Conservation (phyloP, 2,888 invertebrate species). For the Lasioglossum zephyrum region DNA sequence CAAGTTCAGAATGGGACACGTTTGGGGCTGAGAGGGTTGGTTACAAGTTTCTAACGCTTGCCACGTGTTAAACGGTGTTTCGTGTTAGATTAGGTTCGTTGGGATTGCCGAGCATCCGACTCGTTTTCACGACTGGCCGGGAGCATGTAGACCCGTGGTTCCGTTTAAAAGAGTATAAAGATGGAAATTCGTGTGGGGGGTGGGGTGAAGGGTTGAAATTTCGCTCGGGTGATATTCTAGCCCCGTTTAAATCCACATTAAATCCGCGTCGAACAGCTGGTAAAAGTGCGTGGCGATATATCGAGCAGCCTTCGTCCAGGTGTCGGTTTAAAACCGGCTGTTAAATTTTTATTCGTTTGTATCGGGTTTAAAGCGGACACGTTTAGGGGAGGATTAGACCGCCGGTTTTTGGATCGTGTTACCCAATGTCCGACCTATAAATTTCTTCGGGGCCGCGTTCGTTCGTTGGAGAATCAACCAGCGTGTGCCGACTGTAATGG, state of each 20-base stretch:
- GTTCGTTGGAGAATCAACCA: slow-evolving; percentile 1
- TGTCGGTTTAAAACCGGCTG: slow-evolving; percentile 24
- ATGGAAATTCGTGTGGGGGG: slow-evolving; percentile 24
- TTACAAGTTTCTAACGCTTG: slow-evolving; percentile 11
- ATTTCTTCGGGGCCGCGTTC: slow-evolving; percentile 4
- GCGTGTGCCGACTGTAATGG: not conserved
- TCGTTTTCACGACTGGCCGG: not conserved
- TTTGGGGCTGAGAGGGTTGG: slow-evolving; percentile 20
- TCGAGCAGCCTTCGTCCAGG: not conserved
- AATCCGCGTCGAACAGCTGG: slow-evolving; percentile 15
- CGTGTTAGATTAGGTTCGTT: slow-evolving; percentile 27
- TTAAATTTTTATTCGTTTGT: slow-evolving; percentile 32
- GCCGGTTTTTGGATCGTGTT: not conserved
- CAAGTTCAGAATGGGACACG: slow-evolving; percentile 31
- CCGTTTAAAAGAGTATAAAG: slow-evolving; percentile 51
- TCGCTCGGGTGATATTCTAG: not conserved
- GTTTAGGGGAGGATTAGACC: slow-evolving; percentile 31
- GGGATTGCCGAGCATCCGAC: slow-evolving; percentile 35
- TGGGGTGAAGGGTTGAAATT: not conserved
- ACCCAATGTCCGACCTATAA: slow-evolving; percentile 1
- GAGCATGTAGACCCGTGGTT: slow-evolving; percentile 6
- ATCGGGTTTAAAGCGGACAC: slow-evolving; percentile 9
- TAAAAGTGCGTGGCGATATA: not conserved
- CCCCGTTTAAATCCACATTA: slow-evolving; percentile 29
- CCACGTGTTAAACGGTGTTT: slow-evolving; percentile 24